A percentile compares a stretch with the other conserved stretches of the same genome.
These are phyloP conservation scores for Galaxias olidus DNA, from an alignment of 2,797 vertebrate genomes.

Conservation along the genomic window DNA sequence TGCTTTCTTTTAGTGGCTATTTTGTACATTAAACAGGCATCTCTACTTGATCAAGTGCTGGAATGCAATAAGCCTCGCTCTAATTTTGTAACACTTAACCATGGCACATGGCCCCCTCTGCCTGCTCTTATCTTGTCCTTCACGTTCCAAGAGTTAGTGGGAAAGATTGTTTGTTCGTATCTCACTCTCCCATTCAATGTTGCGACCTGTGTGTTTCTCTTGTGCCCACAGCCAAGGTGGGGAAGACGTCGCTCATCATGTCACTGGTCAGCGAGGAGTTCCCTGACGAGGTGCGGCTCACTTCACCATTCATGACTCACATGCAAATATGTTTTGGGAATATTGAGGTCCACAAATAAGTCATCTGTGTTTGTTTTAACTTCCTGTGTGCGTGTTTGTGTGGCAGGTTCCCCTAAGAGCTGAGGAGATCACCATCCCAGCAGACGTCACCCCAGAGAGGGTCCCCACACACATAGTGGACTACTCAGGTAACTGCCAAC, in stretches of 20 bases:
- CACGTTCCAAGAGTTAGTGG: constrained; percentile 1
- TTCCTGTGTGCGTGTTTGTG: not conserved
- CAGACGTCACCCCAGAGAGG: constrained; percentile 95
- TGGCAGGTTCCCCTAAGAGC: constrained; percentile 91
- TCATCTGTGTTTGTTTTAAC: not conserved
- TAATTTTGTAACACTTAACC: not conserved
- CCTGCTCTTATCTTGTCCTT: constrained; percentile 16
- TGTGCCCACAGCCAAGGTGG: constrained; percentile 90
- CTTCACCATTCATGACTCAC: not conserved
- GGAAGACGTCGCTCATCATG: constrained; percentile 98
- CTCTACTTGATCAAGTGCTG: not conserved
- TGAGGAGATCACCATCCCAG: constrained; percentile 98
- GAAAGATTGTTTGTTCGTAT: not conserved
- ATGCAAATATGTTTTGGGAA: not conserved
- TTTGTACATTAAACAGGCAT: no score
- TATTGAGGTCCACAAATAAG: not conserved
- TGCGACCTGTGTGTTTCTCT: constrained; percentile 38
- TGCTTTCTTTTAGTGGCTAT: not conserved
- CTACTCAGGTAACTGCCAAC: constrained; percentile 85
- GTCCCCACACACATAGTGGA: constrained; percentile 98
- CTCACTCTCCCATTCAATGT: not conserved
- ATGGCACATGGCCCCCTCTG: constrained; percentile 15
- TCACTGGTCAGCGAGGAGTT: constrained; percentile 99
- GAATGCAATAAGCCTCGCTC: not conserved
- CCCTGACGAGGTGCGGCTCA: constrained; percentile 88